Percentiles rank a stretch among this genome's conserved stretches.
Evolutionary conservation across 2,888 invertebrate species (phyloP).

Genomic region (Embidobia sp.): DNA sequence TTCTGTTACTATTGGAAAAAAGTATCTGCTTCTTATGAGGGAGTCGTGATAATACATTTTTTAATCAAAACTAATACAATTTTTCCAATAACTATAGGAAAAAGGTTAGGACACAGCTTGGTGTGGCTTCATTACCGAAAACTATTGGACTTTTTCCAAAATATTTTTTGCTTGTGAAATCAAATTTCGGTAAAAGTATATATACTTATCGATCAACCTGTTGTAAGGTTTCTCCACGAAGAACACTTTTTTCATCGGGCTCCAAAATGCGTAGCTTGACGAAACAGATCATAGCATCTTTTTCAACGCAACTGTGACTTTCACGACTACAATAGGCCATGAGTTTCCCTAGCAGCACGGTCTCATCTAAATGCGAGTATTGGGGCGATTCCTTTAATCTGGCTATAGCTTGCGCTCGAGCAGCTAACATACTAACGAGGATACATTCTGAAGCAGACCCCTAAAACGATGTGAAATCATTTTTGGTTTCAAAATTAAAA

Average conservation of each 20-base stretch:
- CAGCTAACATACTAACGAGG: conserved; percentile 95
- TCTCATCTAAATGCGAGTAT: conserved; percentile 94
- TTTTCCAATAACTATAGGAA: too few relatives aligned
- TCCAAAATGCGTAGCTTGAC: conserved; percentile 94
- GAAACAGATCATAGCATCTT: conserved; percentile 96
- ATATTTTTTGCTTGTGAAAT: too few relatives aligned
- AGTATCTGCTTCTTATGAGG: too few relatives aligned
- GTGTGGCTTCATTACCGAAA: too few relatives aligned
- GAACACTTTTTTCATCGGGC: conserved; percentile 91
- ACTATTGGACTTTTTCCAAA: too few relatives aligned
- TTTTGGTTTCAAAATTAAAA: too few relatives aligned
- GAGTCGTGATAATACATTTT: too few relatives aligned
- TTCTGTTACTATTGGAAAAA: too few relatives aligned
- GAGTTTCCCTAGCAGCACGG: conserved; percentile 92
- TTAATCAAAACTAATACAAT: too few relatives aligned
- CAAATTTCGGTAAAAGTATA: too few relatives aligned
- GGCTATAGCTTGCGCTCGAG: conserved; percentile 93
- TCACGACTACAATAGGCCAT: conserved; percentile 96
- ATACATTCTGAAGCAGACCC: conserved; percentile 98
- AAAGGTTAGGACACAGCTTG: too few relatives aligned
- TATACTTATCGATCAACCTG: conserved; percentile 83
- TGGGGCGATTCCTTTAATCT: conserved; percentile 88
- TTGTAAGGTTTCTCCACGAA: conserved; percentile 90
- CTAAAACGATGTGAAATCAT: conserved; percentile 82
- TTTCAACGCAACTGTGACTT: conserved; percentile 96